Evolutionary conservation across 2,797 vertebrate species (phyloP).

Genomic region (Tarsius wallacei): DNA sequence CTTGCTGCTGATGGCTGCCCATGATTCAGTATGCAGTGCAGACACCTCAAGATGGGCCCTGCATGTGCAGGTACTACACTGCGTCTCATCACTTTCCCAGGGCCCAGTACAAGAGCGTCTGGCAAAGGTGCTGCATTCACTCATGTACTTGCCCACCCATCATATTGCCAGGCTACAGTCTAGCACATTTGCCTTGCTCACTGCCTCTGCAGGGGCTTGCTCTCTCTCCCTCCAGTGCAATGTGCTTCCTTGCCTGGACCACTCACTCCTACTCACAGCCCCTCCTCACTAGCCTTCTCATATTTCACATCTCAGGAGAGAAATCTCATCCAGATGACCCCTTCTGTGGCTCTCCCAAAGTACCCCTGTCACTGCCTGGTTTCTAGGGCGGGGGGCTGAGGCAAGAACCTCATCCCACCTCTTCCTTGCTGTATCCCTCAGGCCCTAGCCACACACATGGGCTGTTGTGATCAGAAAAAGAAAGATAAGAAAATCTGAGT

Average conservation of each 20-base stretch:
- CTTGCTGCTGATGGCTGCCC: not conserved
- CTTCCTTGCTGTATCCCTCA: not conserved
- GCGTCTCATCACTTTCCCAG: not conserved
- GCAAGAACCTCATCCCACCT: not conserved
- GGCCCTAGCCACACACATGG: not conserved
- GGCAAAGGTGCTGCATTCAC: not conserved
- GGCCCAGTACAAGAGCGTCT: not conserved
- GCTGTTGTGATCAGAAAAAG: not conserved
- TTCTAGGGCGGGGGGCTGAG: not conserved
- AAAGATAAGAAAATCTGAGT: not conserved
- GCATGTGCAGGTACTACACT: not conserved
- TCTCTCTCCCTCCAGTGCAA: not conserved
- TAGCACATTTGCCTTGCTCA: not conserved
- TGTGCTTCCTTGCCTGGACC: not conserved
- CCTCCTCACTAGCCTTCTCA: not conserved
- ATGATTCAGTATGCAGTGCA: not conserved
- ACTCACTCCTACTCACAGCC: not conserved
- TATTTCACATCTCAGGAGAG: not conserved
- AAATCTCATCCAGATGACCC: not conserved
- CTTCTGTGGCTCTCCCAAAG: not conserved
- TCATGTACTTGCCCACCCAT: not conserved
- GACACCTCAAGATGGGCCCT: not conserved
- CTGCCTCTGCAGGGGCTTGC: not conserved
- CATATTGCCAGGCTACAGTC: rapidly evolving
- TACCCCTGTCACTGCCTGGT: not conserved